These are phyloP conservation scores for Suricata suricatta DNA, from an alignment of 2,113 vertebrate genomes.

Conservation along the genomic window DNA sequence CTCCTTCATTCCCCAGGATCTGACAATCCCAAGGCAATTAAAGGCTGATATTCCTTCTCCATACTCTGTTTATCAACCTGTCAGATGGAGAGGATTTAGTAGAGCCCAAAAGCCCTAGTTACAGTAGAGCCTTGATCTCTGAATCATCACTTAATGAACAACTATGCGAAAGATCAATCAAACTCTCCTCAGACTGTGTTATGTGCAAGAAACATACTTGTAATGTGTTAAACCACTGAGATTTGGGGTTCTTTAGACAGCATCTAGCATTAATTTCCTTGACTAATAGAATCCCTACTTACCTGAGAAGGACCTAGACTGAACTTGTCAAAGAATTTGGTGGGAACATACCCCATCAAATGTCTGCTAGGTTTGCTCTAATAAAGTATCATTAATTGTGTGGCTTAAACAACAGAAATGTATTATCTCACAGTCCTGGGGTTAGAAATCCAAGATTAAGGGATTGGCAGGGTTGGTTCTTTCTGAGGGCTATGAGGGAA, in stretches of 20 bases:
- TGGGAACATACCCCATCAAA: neutral
- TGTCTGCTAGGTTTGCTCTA: neutral
- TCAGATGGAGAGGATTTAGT: neutral
- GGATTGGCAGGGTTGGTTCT: neutral
- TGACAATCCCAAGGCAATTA: slow-evolving; percentile 19
- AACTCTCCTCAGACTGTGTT: neutral
- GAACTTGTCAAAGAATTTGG: neutral
- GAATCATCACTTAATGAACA: neutral
- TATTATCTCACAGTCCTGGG: neutral
- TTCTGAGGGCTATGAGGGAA: neutral
- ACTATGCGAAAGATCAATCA: neutral
- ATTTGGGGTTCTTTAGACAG: neutral
- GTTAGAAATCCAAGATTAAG: neutral
- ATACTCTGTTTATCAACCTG: neutral
- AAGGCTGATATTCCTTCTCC: neutral
- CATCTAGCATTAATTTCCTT: slow-evolving; percentile 15
- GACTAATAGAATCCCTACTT: neutral
- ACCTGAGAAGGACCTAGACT: neutral
- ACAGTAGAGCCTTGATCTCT: neutral
- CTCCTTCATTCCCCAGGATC: neutral
- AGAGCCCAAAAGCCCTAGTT: neutral
- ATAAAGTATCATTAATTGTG: neutral
- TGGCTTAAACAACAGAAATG: neutral
- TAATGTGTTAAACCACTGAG: neutral
- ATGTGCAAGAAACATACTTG: neutral